These are phyloP conservation scores for Sisor rabdophorus DNA, from an alignment of 2,113 vertebrate genomes.

Conservation along the genomic window DNA sequence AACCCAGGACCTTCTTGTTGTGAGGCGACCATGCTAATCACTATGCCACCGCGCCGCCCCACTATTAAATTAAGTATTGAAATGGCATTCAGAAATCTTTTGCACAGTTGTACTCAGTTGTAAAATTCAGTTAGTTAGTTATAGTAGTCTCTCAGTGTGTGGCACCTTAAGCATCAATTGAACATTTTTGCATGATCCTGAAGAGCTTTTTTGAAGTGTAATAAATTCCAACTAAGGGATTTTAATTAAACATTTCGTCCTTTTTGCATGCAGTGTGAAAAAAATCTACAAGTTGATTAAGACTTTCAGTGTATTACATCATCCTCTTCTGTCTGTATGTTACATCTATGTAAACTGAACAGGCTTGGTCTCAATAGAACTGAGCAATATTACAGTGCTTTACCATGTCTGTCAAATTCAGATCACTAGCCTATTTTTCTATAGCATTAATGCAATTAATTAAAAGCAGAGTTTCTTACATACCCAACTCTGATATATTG, in stretches of 20 bases:
- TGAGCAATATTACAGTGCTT: no score
- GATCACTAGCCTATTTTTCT: no score
- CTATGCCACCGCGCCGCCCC: no score
- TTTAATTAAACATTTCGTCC: not conserved
- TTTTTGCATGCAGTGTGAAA: constrained; percentile 1
- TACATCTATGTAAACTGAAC: constrained; percentile 4
- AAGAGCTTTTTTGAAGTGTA: not conserved
- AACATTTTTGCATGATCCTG: not conserved
- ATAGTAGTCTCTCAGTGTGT: not conserved
- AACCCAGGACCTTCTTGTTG: no score
- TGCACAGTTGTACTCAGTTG: no score
- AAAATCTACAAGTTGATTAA: constrained; percentile 12
- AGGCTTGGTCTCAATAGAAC: not conserved
- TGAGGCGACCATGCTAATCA: no score
- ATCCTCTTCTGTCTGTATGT: constrained; percentile 27
- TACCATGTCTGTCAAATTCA: no score
- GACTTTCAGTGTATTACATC: constrained; percentile 61
- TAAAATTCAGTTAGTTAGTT: no score
- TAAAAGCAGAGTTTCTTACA: no score
- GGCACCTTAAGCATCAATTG: not conserved
- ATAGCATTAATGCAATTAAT: no score
- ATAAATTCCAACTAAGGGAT: not conserved
- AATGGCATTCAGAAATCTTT: not conserved
- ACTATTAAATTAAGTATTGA: no score
- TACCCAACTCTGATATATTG: not conserved